Conservation (phyloP, 2,888 invertebrate genomes). For the Nemotelus pantherinus region DNA sequence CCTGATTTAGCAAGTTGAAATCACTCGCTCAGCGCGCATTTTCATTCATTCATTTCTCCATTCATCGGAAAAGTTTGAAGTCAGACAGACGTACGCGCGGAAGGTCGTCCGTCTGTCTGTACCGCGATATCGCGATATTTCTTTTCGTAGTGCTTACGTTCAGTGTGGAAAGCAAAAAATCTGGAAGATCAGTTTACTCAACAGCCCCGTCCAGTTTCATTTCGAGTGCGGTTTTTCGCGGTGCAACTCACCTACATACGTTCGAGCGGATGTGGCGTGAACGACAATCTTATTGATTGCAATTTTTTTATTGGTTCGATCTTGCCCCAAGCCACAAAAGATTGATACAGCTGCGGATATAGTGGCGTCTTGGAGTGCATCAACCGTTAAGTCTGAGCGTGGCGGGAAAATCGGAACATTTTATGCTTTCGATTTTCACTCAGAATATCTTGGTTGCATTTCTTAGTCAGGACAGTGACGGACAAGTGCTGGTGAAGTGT, state of each 20-base stretch:
- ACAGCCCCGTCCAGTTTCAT: conserved; percentile 17
- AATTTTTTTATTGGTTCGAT: conserved; percentile 29
- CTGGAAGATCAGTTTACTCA: neutral
- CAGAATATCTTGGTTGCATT: neutral
- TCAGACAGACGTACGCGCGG: conserved; percentile 21
- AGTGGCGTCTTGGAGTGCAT: conserved; percentile 11
- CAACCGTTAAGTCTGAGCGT: conserved; percentile 17
- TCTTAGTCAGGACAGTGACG: too few relatives aligned
- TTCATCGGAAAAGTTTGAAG: conserved; percentile 15
- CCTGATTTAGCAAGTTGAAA: neutral
- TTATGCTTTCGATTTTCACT: neutral
- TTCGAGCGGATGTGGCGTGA: conserved; percentile 35
- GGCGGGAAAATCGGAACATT: conserved; percentile 5
- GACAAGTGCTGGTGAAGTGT: too few relatives aligned
- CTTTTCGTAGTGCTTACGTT: neutral
- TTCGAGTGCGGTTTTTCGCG: conserved; percentile 4
- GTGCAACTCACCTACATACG: conserved; percentile 23
- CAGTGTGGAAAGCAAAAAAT: neutral
- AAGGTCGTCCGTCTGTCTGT: conserved; percentile 28
- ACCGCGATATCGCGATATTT: conserved; percentile 3
- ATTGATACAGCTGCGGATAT: conserved; percentile 17
- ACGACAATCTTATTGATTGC: conserved; percentile 30
- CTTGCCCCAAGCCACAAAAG: conserved; percentile 25
- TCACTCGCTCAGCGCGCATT: neutral
- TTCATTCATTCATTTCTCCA: conserved; percentile 22